Percentiles rank a stretch among this genome's conserved stretches.
Evolutionary conservation across 2,113 vertebrate genomes (phyloP).

Genomic region (Toxostoma redivivum): DNA sequence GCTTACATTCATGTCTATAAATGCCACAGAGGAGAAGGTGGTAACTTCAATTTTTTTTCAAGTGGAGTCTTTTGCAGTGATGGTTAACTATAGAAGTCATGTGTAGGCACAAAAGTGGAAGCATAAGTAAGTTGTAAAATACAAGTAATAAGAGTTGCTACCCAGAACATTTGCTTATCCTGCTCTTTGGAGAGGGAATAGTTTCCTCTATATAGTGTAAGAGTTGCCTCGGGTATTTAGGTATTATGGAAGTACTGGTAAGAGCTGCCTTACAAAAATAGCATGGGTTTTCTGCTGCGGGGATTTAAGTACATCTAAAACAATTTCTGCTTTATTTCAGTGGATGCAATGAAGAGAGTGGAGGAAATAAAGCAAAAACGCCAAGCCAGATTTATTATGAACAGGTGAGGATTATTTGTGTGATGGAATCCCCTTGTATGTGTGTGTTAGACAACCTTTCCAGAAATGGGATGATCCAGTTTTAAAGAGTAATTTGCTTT

Average conservation of each 20-base stretch:
- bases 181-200: neutral
- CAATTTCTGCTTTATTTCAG: constrained; percentile 70
- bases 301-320: neutral
- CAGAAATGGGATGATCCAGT: neutral
- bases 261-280: neutral
- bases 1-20: neutral
- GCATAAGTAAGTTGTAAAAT: neutral
- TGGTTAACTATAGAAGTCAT: neutral
- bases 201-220: rapidly evolving
- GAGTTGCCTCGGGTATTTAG: neutral
- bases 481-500: neutral
- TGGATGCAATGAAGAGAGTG: constrained; percentile 93
- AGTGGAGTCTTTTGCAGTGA: neutral
- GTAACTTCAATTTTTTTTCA: neutral
- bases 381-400: constrained; percentile 93
- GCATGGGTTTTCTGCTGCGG: neutral
- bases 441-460: neutral
- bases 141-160: neutral
- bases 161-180: neutral
- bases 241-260: neutral
- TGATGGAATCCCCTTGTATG: neutral
- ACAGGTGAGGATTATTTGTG: constrained; percentile 79
- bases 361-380: constrained; percentile 92
- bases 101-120: neutral
- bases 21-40: neutral